Evolutionary conservation across 2,888 invertebrate genomes (phyloP), one percentile per base, ranked within the genome.

Genomic region (Prostheceraeus crozeri): DNA sequence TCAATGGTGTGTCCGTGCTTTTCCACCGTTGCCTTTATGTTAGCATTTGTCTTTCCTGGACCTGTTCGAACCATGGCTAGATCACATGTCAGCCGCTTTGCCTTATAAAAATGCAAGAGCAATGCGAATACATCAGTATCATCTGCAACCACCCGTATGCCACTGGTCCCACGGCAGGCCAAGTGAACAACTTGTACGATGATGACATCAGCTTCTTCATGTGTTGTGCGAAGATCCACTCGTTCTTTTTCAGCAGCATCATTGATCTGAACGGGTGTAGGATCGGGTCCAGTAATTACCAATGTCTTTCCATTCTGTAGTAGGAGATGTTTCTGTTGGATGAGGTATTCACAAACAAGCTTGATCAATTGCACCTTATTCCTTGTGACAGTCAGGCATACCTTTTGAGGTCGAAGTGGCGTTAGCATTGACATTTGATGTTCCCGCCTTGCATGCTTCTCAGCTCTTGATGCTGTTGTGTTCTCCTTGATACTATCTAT

Each of bases 161-260:
- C 14, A 8, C 31, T 45, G 40, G 11, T n/a, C 11, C 40, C 45
- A 35, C 11, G 16, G 35, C 52, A 3, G 40, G n/a, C 40, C 23
- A 40, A 14, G 40, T 40, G 19, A 16, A 40, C 31, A 2, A 63
- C 63, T 21, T 65, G 60, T 14, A 57, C 28, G 6, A 65, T 62
- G 8, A 62, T 65, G 35, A 60, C 60, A 55, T 62, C 65, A 25
- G 64, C 64, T 56, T 64, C 59, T 45, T 64, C 63, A 19, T 65
- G 64, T n/a, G 35, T 62, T 46, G 64, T 65, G 21, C 31, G 35
- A 10, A 65, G 40, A 60, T 64, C 64, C 2, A 19, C 54, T 31
- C 62, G 36, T 3, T 23, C 35, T 3, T 30, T 10, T 6, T 14
- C n/a, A 14, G 11, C 28, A 14, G 59, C 57, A 36, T 25, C 16